Percentiles rank a stretch among this genome's conserved stretches.
phyloP scores from a whole-genome alignment of 1,140 invertebrate genomes.

The Trinorchestia longiramus region DNA sequence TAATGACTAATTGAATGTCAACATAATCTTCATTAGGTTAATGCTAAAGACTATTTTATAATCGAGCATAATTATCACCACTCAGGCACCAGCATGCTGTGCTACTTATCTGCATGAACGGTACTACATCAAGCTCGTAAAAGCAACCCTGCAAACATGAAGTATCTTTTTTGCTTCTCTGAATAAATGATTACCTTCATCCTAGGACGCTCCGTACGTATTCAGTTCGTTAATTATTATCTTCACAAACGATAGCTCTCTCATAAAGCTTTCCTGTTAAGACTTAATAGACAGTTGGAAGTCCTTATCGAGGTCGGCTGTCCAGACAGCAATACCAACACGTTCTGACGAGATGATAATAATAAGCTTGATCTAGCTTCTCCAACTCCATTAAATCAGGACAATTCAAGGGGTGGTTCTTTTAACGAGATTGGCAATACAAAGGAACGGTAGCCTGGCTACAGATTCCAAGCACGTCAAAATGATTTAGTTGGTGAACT shows the following conservation, averaged over 20 bases:
- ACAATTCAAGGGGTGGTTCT: slow-evolving; percentile 3
- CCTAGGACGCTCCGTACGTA: neutral
- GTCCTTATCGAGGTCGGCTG: slow-evolving; percentile 22
- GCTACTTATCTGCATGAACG: neutral
- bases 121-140: neutral
- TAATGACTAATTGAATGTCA: neutral
- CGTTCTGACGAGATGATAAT: slow-evolving; percentile 22
- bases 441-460: neutral
- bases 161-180: neutral
- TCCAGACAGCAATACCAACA: slow-evolving; percentile 6
- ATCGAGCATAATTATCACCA: neutral
- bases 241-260: neutral
- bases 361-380: slow-evolving; percentile 28
- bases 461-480: neutral
- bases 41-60: neutral
- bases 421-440: slow-evolving; percentile 13
- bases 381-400: neutral
- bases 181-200: neutral
- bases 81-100: neutral
- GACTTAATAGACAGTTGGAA: slow-evolving; percentile 51
- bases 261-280: slow-evolving; percentile 47
- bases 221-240: neutral
- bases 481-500: neutral
- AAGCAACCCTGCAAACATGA: neutral
- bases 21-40: neutral